Conservation (phyloP, 2,888 invertebrate species). For the Drosophila monieri region DNA sequence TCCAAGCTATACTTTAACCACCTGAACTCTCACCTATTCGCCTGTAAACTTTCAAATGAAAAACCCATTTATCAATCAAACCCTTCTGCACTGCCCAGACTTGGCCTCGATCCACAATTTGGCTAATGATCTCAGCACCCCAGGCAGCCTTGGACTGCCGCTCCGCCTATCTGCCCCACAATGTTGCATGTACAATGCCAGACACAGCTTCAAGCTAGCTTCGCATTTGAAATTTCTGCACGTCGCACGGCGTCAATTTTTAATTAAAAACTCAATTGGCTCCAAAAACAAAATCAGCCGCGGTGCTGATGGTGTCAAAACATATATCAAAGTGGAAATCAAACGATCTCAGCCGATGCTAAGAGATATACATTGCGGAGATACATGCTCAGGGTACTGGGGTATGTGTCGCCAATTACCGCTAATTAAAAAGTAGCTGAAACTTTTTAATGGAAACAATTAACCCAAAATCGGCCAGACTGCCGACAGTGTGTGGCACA, state of each 20-base stretch:
- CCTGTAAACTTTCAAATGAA: constrained; percentile 1
- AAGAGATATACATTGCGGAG: constrained; percentile 16
- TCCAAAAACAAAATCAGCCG: constrained; percentile 14
- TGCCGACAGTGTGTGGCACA: constrained; percentile 48
- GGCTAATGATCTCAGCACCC: constrained; percentile 42
- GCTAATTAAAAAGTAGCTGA: constrained; percentile 76
- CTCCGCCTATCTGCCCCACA: not conserved
- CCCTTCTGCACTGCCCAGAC: not conserved
- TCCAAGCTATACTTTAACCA: not conserved
- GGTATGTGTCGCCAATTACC: constrained; percentile 61
- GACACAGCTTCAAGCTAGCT: constrained; percentile 21
- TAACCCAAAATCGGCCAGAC: constrained; percentile 75
- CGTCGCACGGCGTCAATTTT: constrained; percentile 58
- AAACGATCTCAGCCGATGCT: constrained; percentile 50
- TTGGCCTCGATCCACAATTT: constrained; percentile 31
- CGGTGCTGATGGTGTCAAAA: constrained; percentile 66
- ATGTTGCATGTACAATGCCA: not conserved
- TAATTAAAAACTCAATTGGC: constrained; percentile 77
- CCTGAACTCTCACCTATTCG: not conserved
- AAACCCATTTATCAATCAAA: constrained; percentile 21
- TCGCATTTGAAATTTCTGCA: constrained; percentile 52
- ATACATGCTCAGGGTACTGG: constrained; percentile 16
- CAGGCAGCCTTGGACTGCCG: constrained; percentile 31
- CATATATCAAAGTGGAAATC: constrained; percentile 76
- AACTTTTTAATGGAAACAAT: constrained; percentile 79